Evolutionary conservation across 2,888 invertebrate species (phyloP), one percentile per base, ranked within the genome.

Genomic region (Bombyx huttoni): DNA sequence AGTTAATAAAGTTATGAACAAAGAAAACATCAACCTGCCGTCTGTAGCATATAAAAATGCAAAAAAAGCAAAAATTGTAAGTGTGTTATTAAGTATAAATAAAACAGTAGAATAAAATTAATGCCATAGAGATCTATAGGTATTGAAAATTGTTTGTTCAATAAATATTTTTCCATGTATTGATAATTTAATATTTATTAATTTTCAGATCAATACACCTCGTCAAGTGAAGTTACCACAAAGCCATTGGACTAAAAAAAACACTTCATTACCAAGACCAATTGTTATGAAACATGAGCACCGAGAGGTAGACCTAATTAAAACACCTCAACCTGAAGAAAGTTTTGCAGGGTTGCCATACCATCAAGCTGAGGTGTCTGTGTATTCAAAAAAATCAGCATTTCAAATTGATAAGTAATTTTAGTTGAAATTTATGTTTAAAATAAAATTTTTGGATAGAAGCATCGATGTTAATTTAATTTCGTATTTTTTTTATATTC

Each of bases 291-390:
- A 71, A 58, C 83, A 83, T 68, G 63, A 65, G 47, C 70, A 73
- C 34, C 75, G 81, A 51, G 74, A 78, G 52, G 58, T 63, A 5
- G 68, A 67, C 51, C 53, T 60, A 34, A 56, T 60, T 0, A 73
- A 67, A 51, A 75, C 56, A 24, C 49, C 66, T n/a, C 61, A 61
- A 46, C 63, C 67, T 53, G 81, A 82, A 54, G 72, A 81, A 40
- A 84, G 82, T 60, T 78, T 79, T 64, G 73, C 64, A 46, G 68
- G 79, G 52, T 65, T 82, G 0, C 63, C 83, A 13, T 67, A 73
- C 40, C 67, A 71, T 45, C 83, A 83, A 59, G 83, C 84, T 51
- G 82, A 84, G 57, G 57, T 84, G 1, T 84, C 83, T 48, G 66
- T 82, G 49, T 82, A 78, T 54, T 81, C 71, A n/a, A 66, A 77